phyloP scores from a whole-genome alignment of 2,888 invertebrate species.

The Ophion ellenae region DNA sequence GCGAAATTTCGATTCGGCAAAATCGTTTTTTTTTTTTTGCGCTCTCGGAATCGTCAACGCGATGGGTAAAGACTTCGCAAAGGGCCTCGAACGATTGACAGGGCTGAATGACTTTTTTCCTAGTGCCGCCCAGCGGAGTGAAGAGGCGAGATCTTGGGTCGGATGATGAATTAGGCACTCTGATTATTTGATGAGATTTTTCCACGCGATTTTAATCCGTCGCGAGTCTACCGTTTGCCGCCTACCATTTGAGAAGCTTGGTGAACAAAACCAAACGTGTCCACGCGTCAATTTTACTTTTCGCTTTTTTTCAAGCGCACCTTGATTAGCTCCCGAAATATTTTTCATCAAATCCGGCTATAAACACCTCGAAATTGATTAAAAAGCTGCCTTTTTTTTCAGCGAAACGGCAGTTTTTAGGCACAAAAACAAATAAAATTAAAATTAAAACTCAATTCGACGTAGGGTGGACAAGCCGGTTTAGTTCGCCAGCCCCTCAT shows the following conservation, averaged over 20 bases:
- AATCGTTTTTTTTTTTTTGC: neutral
- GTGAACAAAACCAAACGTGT: too few species aligned
- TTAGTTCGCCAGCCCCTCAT: too few species aligned
- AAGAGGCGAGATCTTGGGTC: neutral
- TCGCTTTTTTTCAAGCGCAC: too few species aligned
- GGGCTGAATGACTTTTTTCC: constrained; percentile 23
- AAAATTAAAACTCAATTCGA: too few species aligned
- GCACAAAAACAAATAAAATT: too few species aligned
- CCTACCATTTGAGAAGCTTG: neutral
- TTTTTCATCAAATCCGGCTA: too few species aligned
- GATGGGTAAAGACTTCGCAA: neutral
- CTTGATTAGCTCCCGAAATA: too few species aligned
- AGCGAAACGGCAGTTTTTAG: too few species aligned
- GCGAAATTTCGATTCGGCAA: neutral
- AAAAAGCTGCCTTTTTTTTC: too few species aligned
- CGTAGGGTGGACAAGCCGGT: too few species aligned
- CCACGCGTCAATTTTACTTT: too few species aligned
- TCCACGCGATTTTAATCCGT: neutral
- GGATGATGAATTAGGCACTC: constrained; percentile 5
- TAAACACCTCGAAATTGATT: too few species aligned
- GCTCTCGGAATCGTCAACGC: neutral
- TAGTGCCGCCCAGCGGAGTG: neutral
- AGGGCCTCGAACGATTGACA: neutral
- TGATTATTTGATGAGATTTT: constrained; percentile 1
- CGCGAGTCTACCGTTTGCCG: neutral